These are phyloP conservation scores for Actinemys pallida DNA, from an alignment of 2,113 vertebrate genomes.

Conservation along the genomic window DNA sequence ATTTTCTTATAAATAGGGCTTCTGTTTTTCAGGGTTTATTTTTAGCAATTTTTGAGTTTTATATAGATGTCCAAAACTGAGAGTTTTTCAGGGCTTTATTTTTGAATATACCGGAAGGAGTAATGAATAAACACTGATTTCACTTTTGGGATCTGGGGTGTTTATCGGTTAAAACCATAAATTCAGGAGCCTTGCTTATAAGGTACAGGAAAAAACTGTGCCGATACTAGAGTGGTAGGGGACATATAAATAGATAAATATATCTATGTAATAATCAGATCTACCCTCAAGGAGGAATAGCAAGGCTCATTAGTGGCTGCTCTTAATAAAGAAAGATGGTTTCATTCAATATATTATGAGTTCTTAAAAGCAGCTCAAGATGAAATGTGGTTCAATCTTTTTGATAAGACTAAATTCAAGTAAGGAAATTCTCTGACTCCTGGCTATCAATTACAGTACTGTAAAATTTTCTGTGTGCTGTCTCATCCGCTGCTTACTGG, in stretches of 20 bases:
- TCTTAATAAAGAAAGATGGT: not conserved
- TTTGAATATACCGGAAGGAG: not conserved
- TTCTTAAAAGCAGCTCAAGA: not conserved
- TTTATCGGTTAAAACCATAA: not conserved
- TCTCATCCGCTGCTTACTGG: not conserved
- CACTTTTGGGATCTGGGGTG: not conserved
- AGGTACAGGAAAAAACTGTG: not conserved
- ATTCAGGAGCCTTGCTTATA: not conserved
- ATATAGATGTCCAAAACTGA: not conserved
- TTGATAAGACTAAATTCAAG: not conserved
- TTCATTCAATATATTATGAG: not conserved
- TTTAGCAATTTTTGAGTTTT: not conserved
- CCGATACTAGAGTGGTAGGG: not conserved
- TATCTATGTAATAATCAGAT: not conserved
- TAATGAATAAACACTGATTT: not conserved
- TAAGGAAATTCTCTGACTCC: not conserved
- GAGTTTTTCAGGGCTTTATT: not conserved
- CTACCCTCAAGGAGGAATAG: not conserved
- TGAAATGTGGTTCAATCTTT: not conserved
- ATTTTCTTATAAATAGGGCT: not conserved
- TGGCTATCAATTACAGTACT: not conserved
- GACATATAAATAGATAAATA: not conserved
- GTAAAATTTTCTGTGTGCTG: not conserved
- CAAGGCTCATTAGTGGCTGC: not conserved
- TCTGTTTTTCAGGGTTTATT: not conserved